Evolutionary conservation across 2,888 invertebrate genomes (phyloP).

Genomic region (Automeris io): DNA sequence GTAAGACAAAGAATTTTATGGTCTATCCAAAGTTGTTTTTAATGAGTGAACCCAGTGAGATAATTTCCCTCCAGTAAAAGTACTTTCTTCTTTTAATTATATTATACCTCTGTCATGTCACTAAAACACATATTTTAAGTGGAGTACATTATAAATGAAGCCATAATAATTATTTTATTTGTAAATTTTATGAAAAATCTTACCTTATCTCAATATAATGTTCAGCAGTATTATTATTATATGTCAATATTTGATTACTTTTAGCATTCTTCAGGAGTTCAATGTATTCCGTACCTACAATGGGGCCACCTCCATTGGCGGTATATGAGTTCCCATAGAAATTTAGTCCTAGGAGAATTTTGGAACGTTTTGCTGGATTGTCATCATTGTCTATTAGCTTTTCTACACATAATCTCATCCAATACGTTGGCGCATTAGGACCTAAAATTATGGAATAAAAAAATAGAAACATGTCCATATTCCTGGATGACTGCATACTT

Average conservation of each 20-base stretch:
- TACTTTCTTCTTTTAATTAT: no score
- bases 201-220: constrained; percentile 92
- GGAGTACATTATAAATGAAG: no score
- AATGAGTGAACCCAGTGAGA: no score
- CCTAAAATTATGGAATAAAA: constrained; percentile 79
- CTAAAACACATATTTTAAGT: no score
- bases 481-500: no score
- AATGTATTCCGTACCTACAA: constrained; percentile 87
- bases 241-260: constrained; percentile 81
- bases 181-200: no score
- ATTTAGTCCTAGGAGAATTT: constrained; percentile 93
- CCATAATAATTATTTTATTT: no score
- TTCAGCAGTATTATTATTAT: constrained; percentile 87
- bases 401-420: constrained; percentile 88
- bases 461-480: no score
- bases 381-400: constrained; percentile 80
- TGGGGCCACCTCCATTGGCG: constrained; percentile 87
- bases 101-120: no score
- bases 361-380: constrained; percentile 78
- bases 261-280: constrained; percentile 85
- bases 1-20: no score
- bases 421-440: constrained; percentile 91
- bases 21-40: no score
- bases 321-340: constrained; percentile 96
- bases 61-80: no score